A percentile compares a stretch with the other conserved stretches of the same genome.
Evolutionary conservation across 2,888 invertebrate species (phyloP).

Genomic region (Trichacis sp.): DNA sequence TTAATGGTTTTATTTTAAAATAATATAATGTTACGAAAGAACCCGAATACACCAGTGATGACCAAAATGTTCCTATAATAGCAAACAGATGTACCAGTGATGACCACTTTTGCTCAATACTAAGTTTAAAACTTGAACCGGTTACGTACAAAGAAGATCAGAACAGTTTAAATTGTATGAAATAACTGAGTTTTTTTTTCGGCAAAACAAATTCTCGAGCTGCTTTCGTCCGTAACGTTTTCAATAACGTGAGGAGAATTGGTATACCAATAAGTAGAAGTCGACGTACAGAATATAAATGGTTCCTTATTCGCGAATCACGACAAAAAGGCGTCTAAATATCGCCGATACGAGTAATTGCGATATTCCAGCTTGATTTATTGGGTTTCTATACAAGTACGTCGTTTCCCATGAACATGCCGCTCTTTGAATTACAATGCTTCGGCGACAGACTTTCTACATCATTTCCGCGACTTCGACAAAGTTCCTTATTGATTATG

Average conservation of each 20-base stretch:
- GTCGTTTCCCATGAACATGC: neutral
- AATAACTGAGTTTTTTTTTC: conserved; percentile 21
- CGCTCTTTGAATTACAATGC: neutral
- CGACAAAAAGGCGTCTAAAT: too few relatives aligned
- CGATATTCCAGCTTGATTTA: neutral
- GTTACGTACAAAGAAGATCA: too few relatives aligned
- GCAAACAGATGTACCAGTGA: too few relatives aligned
- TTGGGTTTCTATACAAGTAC: neutral
- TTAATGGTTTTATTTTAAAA: too few relatives aligned
- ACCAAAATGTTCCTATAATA: too few relatives aligned
- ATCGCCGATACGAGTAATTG: too few relatives aligned
- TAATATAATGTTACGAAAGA: too few relatives aligned
- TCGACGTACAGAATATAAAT: conserved; percentile 10
- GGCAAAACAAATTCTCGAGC: conserved; percentile 5
- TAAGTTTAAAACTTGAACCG: too few relatives aligned
- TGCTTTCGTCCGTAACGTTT: conserved; percentile 23
- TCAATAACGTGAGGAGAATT: conserved; percentile 35
- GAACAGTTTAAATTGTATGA: neutral
- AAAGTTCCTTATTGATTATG: neutral
- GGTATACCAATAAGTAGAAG: too few relatives aligned
- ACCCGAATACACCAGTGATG: too few relatives aligned
- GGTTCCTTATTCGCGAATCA: too few relatives aligned
- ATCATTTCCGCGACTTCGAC: neutral
- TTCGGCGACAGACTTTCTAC: neutral
- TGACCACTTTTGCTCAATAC: too few relatives aligned